These are phyloP conservation scores for Euthynnus affinis DNA, from an alignment of 2,797 vertebrate genomes.

Conservation along the genomic window DNA sequence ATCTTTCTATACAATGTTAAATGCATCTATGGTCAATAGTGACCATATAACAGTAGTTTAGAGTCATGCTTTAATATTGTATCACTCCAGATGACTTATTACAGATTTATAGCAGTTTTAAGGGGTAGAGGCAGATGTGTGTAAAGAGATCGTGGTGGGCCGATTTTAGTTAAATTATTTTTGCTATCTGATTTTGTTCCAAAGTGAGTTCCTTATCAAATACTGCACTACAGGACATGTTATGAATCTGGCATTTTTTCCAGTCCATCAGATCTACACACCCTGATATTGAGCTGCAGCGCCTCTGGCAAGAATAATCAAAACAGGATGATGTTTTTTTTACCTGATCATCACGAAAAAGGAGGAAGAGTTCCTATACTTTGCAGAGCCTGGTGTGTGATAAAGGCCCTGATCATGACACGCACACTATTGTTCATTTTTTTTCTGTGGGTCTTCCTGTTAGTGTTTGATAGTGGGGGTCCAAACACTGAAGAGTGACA, in stretches of 20 bases:
- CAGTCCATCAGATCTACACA: neutral
- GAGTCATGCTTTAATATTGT: neutral
- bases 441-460: conserved; percentile 32
- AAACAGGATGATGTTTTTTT: conserved; percentile 22
- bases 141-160: neutral
- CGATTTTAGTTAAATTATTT: neutral
- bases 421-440: conserved; percentile 32
- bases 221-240: neutral
- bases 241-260: neutral
- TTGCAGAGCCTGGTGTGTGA: neutral
- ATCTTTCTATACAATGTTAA: too few species aligned
- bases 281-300: conserved; percentile 13
- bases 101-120: neutral
- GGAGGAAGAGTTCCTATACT: conserved; percentile 6
- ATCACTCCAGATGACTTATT: neutral
- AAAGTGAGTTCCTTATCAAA: neutral
- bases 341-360: conserved; percentile 12
- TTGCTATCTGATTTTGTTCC: neutral
- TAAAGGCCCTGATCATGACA: neutral
- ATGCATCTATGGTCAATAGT: too few species aligned
- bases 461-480: conserved; percentile 27
- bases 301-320: conserved; percentile 23
- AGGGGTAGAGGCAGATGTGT: neutral
- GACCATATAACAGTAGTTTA: too few species aligned
- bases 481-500: conserved; percentile 1